Conservation (phyloP, 1,140 invertebrate genomes). For the Papilio xuthus region DNA sequence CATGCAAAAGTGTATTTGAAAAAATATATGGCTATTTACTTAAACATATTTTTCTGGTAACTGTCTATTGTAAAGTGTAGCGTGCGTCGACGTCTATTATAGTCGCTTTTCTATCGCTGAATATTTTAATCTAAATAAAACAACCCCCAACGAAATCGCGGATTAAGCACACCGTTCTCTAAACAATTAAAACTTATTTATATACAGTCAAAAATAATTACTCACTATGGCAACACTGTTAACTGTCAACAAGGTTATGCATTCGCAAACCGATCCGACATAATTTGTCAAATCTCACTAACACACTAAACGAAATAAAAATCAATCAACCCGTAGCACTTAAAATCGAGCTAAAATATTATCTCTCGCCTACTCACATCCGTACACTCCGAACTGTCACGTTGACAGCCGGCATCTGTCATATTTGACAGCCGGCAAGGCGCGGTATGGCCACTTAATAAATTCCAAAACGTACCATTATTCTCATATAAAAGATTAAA, state of each 20-base stretch:
- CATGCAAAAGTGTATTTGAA: slow-evolving; percentile 65
- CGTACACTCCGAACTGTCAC: slow-evolving; percentile 44
- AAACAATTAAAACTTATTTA: slow-evolving; percentile 76
- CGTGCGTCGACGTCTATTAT: slow-evolving; percentile 61
- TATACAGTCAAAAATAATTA: slow-evolving; percentile 78
- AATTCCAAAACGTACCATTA: slow-evolving; percentile 54
- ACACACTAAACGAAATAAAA: slow-evolving; percentile 71
- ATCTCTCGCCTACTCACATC: slow-evolving; percentile 44
- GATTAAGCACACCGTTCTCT: slow-evolving; percentile 72
- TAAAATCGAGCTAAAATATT: slow-evolving; percentile 52
- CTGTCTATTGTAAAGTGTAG: slow-evolving; percentile 71
- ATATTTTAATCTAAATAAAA: slow-evolving; percentile 65
- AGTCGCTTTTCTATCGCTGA: slow-evolving; percentile 53
- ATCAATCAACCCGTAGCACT: slow-evolving; percentile 69
- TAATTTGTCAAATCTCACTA: slow-evolving; percentile 68
- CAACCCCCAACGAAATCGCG: slow-evolving; percentile 62
- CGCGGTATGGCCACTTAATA: slow-evolving; percentile 53
- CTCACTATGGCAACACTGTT: slow-evolving; percentile 78
- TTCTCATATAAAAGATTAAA: slow-evolving; percentile 77
- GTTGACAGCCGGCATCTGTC: slow-evolving; percentile 41
- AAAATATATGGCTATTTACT: slow-evolving; percentile 69
- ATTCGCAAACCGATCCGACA: slow-evolving; percentile 72
- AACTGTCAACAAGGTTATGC: slow-evolving; percentile 78
- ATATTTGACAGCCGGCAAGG: slow-evolving; percentile 41
- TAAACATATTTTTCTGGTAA: slow-evolving; percentile 76